Evolutionary conservation across 2,797 vertebrate genomes (phyloP), one percentile per base, ranked within the genome.

Genomic region (Pelodytes ibericus): DNA sequence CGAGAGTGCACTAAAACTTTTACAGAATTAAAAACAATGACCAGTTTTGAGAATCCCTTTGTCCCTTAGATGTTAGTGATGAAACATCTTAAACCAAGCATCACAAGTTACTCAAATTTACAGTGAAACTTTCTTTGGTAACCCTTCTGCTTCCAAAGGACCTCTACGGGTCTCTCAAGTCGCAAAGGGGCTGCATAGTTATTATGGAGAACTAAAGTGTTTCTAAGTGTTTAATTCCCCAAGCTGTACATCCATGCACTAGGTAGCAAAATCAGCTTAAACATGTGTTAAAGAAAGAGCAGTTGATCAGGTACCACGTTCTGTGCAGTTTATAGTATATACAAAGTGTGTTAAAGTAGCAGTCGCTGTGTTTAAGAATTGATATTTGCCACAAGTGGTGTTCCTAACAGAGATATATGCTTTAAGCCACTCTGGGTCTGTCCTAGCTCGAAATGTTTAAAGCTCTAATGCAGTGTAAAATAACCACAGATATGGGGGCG

Each of bases 41-140:
- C 77, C 81, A 82, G 83, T 73, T 83, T 79, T 47, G 77, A 79
- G 24, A 63, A 60, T 22, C 75, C 75, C 2, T 79, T 79, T 69
- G 57, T 79, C 53, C 77, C 77, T 3, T 78, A 78, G 31, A 51
- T 8, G 31, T 18, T n/a, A 16, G 10, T 62, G 57, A n/a, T 13
- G 41, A 65, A 72, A 72, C 56, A 60, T 26, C 49, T 75, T 24
- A 51, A 72, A 57, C 53, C 24, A 75, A 69, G 30, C 61, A 26
- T 31, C 44, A 60, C 56, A 67, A 36, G n/a, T 7, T 56, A 16
- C 16, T 31, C 49, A 56, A 24, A 20, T 33, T 26, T 62, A 24
- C 27, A 62, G 18, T 62, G 39, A 62, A 20, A 67, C n/a, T 36
- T 51, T 49, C 41, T 77, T 67, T 67, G 62, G 67, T 78, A 56